Evolutionary conservation across 1,140 invertebrate genomes (phyloP), one percentile per base, ranked within the genome.

Genomic region (Sycophila sp.): DNA sequence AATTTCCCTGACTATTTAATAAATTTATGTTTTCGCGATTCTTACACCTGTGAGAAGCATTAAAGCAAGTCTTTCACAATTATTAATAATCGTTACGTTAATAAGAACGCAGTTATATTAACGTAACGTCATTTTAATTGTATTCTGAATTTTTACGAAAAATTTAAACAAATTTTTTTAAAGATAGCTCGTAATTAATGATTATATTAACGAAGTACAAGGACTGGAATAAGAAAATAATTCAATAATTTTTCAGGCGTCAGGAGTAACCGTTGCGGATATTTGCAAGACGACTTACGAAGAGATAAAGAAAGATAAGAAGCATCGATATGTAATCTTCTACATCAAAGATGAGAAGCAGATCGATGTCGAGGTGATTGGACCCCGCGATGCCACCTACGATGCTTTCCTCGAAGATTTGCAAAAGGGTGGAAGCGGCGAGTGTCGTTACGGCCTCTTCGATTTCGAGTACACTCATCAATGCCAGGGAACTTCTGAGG

Each of bases 301-400:
- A 86, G 95, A 97, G 89, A 97, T 98, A 75, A 98, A 98, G 88
- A 97, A 97, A 89, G 95, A 97, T 86, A 97, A 97, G 88, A 97
- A 97, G 81, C 94, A 97, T 88, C 94, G 96, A 81, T 98, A 97
- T 88, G 95, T 97, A 60, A 95, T 98, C 81, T 98, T 97, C 87
- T 95, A 93, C 87, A 97, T 97, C 85, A 94, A 94, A 78, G 95
- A 97, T 86, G 95, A 97, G 84, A 96, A 94, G 86, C 94, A 96
- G 89, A 96, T 96, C 81, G 94, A 96, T 85, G 94, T 96, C 45
- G 94, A 96, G 88, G 91, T 92, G 62, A 92, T 96, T 80, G 94
- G 94, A 85, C 89, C 92, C 60, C 90, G 96, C 70, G 94, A 96
- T 81, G 92, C 94, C 49, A 91, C 92, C 77, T 98, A 98, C 83